phyloP scores from a whole-genome alignment of 2,113 vertebrate genomes.

The rat (Rattus norvegicus) region GRCr8 NC_086028.1:30504001-30504500 shows the following conservation, averaged over 20 bases:
- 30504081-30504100: no score
- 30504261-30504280: not conserved
- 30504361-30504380: not conserved
- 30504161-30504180: not conserved
- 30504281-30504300: not conserved
- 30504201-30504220: not conserved
- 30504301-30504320: not conserved
- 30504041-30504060: no score
- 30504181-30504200: not conserved
- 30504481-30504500: not conserved
- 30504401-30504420: not conserved
- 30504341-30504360: not conserved
- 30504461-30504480: not conserved
- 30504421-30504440: not conserved
- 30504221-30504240: not conserved
- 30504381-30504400: not conserved
- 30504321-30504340: not conserved
- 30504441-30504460: not conserved
- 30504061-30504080: no score
- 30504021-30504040: no score
- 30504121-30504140: not conserved
- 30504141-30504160: not conserved
- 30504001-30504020: no score
- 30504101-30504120: no score
- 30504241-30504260: not conserved